Conservation (phyloP, 2,797 vertebrate genomes). For the Oreonectes daqikongensis region DNA sequence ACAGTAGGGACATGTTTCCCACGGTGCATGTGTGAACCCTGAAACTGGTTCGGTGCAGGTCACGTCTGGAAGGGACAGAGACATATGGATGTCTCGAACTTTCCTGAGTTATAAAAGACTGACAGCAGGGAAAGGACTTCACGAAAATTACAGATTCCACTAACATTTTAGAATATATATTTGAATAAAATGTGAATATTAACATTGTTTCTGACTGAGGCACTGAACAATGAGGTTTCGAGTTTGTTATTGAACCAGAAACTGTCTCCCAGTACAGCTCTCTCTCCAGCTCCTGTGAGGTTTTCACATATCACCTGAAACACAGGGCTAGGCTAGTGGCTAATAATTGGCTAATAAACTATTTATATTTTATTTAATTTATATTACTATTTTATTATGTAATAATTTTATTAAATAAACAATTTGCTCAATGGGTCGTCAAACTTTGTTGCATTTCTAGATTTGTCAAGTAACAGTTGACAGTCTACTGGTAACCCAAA, state of each 20-base stretch:
- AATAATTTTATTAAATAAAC: too few species aligned
- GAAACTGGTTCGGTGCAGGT: neutral
- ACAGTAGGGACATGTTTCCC: slow-evolving; percentile 6
- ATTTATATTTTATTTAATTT: too few species aligned
- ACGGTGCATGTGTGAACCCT: slow-evolving; percentile 6
- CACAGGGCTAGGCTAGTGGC: too few species aligned
- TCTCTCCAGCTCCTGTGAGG: neutral
- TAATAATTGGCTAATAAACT: too few species aligned
- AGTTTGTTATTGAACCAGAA: slow-evolving; percentile 9
- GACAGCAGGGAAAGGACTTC: neutral
- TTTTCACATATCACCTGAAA: neutral
- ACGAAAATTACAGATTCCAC: neutral
- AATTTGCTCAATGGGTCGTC: too few species aligned
- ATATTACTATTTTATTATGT: too few species aligned
- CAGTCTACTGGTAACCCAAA: too few species aligned
- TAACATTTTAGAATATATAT: neutral
- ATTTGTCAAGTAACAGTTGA: too few species aligned
- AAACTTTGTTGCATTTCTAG: too few species aligned
- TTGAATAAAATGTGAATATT: neutral
- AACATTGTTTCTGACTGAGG: neutral
- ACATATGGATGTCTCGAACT: neutral
- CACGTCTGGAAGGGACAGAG: neutral
- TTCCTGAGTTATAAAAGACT: neutral
- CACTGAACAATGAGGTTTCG: neutral
- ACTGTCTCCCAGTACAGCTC: neutral